Base-by-base conservation (phyloP, 2,113 vertebrate species). In the Lucifuga dentata region DNA sequence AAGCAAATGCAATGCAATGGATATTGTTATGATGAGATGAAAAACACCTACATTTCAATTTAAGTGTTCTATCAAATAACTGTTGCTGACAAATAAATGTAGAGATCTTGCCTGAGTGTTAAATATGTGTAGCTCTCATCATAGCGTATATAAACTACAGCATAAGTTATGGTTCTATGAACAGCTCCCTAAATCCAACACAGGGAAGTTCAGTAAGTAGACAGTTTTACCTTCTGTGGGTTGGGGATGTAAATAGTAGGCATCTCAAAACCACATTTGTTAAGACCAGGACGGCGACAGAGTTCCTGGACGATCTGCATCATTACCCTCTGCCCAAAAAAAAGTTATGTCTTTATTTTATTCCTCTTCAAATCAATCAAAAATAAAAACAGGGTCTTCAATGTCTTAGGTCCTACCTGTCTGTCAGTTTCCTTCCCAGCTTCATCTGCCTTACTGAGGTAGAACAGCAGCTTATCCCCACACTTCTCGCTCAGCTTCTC, bases 301-400 rank as follows among this genome's bases (percentile, higher is more conserved):
- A 94, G 75, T 68, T 94, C 93, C 80, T 94, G 93, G 12, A 94
- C 93, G 2, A 94, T 94, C 90, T 94, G 93, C 93, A 94, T 94
- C 93, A 94, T 93, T 17, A 94, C 93, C 73, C 93, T 92, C 93
- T 94, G 80, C 24, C 23, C 5, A 40, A 50, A 41, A 10, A 40
- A 26, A 53, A 24, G 9, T 39, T 8, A 24, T 23, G 35, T 15
- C 10, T 2, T 11, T 19, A 24, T 2, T 55, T 66, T 8, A 21
- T 35, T 3, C 9, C 2, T 19, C 1, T 23, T 26, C 23, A 3
- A 36, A 49, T 8, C 3, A 10, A 32, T 35, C 36, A 6, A 15
- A 12, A 2, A 5, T 8, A 17, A 20, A 49, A 7, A 49, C 10
- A 4, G 17, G 16, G 1, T 21, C 17, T 21, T 5, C 5, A 0